A percentile compares a stretch with the other conserved stretches of the same genome.
phyloP scores from a whole-genome alignment of 1,140 invertebrate genomes.

The Bombus huntii region DNA sequence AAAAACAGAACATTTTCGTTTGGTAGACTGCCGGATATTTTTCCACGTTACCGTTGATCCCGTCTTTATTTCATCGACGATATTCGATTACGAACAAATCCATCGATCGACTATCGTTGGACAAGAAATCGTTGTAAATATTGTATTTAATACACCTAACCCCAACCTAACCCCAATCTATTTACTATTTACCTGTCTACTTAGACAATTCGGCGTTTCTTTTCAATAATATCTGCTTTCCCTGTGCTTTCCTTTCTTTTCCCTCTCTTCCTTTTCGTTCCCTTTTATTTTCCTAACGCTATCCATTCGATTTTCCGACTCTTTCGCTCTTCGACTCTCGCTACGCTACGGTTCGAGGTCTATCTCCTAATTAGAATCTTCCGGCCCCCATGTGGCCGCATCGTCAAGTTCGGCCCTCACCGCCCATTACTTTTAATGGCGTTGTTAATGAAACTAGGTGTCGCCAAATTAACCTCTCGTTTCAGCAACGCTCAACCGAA shows the following conservation, averaged over 20 bases:
- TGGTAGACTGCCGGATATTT: no score
- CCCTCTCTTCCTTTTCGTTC: background rate
- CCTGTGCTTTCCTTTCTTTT: background rate
- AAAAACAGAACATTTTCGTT: no score
- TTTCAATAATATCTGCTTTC: background rate
- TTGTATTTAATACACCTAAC: background rate
- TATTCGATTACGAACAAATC: background rate
- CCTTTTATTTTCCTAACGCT: background rate
- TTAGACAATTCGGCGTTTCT: background rate
- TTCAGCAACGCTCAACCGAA: conserved; percentile 78
- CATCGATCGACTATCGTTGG: background rate
- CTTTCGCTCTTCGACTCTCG: conserved; percentile 13
- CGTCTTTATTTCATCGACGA: no score
- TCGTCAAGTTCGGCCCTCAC: conserved; percentile 74
- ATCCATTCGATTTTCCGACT: conserved; percentile 39
- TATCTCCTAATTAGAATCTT: conserved; percentile 79
- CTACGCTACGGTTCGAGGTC: conserved; percentile 57
- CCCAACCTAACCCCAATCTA: background rate
- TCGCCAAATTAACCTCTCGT: conserved; percentile 82
- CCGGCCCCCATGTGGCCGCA: conserved; percentile 68
- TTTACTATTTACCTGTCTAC: background rate
- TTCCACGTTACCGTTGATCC: no score
- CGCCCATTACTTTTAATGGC: conserved; percentile 82
- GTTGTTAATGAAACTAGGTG: conserved; percentile 83
- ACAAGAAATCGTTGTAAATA: background rate